Conservation (phyloP, 2,113 vertebrate genomes). For the Bothrops jararaca region DNA sequence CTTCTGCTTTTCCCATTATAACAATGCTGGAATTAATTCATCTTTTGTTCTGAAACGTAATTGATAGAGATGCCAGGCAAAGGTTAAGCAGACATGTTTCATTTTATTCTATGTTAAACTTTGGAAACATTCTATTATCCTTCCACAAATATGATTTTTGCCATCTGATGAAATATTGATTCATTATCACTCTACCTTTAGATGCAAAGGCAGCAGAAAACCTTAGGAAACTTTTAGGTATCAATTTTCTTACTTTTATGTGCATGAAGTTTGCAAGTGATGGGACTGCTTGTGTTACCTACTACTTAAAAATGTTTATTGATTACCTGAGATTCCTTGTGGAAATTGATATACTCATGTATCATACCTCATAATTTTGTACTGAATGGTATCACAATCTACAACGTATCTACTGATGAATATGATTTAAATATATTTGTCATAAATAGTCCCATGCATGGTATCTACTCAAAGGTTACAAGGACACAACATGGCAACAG, state of each 20-base stretch:
- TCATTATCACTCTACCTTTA: not conserved
- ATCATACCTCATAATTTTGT: not conserved
- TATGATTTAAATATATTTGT: not conserved
- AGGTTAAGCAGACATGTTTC: not conserved
- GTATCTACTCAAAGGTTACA: not conserved
- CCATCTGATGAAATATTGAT: constrained; percentile 1
- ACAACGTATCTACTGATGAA: not conserved
- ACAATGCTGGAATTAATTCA: not conserved
- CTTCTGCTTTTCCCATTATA: not conserved
- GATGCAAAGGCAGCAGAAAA: not conserved
- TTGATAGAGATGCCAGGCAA: not conserved
- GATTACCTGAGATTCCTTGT: not conserved
- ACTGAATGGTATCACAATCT: not conserved
- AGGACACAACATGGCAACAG: not conserved
- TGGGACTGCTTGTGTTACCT: not conserved
- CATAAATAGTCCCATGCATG: not conserved
- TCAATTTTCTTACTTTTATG: not conserved
- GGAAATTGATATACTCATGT: not conserved
- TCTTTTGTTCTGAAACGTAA: not conserved
- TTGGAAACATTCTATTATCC: not conserved
- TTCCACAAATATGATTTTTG: not conserved
- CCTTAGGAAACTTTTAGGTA: not conserved
- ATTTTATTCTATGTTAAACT: not conserved
- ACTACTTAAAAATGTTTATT: not conserved
- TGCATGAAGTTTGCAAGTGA: not conserved